Conservation (phyloP, 1,140 invertebrate genomes). For the Glossosoma conforme region DNA sequence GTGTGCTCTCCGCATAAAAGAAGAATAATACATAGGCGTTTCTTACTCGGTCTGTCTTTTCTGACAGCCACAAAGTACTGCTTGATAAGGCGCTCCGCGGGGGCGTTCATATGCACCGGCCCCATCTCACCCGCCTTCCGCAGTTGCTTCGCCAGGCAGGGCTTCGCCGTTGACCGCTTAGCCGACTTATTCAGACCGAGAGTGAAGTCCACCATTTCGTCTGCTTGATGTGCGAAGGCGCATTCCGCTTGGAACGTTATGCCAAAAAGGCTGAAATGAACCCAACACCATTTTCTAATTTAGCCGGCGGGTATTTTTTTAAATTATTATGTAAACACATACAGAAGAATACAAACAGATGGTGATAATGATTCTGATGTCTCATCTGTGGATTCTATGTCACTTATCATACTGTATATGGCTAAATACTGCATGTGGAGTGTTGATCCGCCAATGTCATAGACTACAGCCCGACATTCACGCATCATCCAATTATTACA, state of each 20-base stretch:
- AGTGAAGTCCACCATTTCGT: slow-evolving; percentile 4
- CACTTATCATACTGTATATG: no score
- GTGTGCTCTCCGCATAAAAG: no score
- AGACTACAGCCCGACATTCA: no score
- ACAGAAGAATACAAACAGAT: no score
- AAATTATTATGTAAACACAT: no score
- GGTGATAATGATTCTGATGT: no score
- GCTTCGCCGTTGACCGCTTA: not conserved
- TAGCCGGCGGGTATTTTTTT: no score
- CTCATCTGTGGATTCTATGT: no score
- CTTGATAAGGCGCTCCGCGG: slow-evolving; percentile 7
- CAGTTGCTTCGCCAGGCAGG: not conserved
- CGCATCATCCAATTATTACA: no score
- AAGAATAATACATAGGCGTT: not conserved
- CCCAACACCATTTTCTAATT: no score
- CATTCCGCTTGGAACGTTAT: slow-evolving; percentile 8
- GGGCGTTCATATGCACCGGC: slow-evolving; percentile 5
- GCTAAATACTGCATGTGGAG: no score
- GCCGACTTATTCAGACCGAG: not conserved
- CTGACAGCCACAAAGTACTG: slow-evolving; percentile 17
- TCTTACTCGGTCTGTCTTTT: slow-evolving; percentile 19
- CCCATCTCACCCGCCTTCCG: slow-evolving; percentile 1
- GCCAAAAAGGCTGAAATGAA: slow-evolving; percentile 19
- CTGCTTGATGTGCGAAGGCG: not conserved
- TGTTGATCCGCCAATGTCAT: no score